phyloP scores from a whole-genome alignment of 2,113 vertebrate genomes.

The Trochalopteron elliotii region DNA sequence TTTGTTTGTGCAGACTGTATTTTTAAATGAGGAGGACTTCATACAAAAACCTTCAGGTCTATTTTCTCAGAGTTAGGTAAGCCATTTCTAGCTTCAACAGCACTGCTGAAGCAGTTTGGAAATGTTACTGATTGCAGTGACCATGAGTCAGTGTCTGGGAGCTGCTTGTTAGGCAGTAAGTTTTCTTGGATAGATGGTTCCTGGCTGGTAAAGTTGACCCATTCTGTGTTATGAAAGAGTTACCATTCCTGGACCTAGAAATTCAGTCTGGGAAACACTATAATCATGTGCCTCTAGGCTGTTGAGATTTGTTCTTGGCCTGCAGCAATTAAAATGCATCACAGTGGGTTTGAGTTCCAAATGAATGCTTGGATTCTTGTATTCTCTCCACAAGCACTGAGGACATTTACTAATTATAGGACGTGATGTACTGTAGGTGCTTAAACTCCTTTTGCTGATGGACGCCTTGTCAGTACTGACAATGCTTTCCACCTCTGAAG shows the following conservation, averaged over 20 bases:
- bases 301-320: background rate
- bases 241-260: background rate
- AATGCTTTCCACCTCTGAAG: background rate
- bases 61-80: background rate
- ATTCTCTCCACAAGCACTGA: background rate
- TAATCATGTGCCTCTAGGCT: background rate
- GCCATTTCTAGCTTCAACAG: background rate
- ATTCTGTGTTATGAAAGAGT: background rate
- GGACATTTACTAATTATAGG: background rate
- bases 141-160: background rate
- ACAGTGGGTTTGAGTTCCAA: background rate
- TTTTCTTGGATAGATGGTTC: background rate
- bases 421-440: background rate
- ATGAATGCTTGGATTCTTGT: background rate
- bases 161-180: background rate
- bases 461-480: background rate
- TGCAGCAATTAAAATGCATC: background rate
- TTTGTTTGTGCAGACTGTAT: background rate
- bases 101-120: background rate
- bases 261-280: background rate
- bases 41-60: background rate
- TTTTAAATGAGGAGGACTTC: background rate
- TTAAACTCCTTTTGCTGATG: background rate
- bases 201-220: background rate
- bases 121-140: background rate